Evolutionary conservation across 2,113 vertebrate species (phyloP), one percentile per base, ranked within the genome.

Genomic region (Nettapus auritus): DNA sequence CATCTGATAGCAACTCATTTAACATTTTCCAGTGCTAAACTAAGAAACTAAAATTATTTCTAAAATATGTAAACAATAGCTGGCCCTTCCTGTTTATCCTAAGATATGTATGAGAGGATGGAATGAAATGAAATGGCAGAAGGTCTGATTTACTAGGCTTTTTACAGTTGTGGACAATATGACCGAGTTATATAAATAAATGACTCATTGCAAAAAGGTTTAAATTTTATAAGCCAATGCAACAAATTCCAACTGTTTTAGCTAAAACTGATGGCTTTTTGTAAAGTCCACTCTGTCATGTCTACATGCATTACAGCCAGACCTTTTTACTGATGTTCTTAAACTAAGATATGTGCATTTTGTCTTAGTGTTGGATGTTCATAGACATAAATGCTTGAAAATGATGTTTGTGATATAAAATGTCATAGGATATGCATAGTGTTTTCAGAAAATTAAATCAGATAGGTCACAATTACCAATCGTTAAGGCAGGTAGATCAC

Each of bases 181-280:
- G 57, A 69, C 57, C 3, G 15, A 93, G 53, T 87, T 89, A 85
- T 82, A 66, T 64, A 92, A 94, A 92, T 69, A 94, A 89, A 93
- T 86, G 4, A 82, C 62, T 95, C 91, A 57, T 7, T 73, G 29
- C 22, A 87, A 55, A 85, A 85, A 66, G 11, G 5, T 84, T 52
- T 86, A 46, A 36, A 75, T 93, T 90, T 78, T 82, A 71, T 42
- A 88, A 78, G 20, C 5, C n/a, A 81, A 48, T 42, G 8, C 46
- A 89, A 57, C 2, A 77, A 73, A 83, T 91, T 83, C 46, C 36
- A 82, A 89, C 5, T n/a, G 48, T 48, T 95, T 78, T 78, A 79
- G 21, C 50, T 93, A 78, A 92, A 90, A 81, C 5, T 33, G 6
- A 60, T 62, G 53, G 4, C 3, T 86, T 73, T 87, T 88, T 82